Percentiles rank a stretch among this genome's conserved stretches.
Evolutionary conservation across 2,888 invertebrate species (phyloP).

Genomic region (Diarsia rubi): DNA sequence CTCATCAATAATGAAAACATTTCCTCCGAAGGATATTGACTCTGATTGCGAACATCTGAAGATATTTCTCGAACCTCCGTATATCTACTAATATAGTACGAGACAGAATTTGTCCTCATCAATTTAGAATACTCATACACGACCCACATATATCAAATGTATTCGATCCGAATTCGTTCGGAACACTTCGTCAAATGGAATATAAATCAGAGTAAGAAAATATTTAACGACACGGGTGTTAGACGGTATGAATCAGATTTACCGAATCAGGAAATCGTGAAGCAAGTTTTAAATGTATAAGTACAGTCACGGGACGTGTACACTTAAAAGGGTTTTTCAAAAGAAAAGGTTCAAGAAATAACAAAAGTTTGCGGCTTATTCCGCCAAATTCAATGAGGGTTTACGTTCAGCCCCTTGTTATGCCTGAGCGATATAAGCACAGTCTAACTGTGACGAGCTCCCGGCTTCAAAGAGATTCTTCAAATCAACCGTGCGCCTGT

Average conservation of each 20-base stretch:
- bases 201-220: slow-evolving; percentile 64
- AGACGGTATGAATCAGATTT: slow-evolving; percentile 57
- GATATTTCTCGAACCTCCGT: slow-evolving; percentile 56
- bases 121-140: slow-evolving; percentile 61
- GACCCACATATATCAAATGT: slow-evolving; percentile 60
- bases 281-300: slow-evolving; percentile 61
- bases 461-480: slow-evolving; percentile 76
- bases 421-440: slow-evolving; percentile 64
- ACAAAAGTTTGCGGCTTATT: slow-evolving; percentile 75
- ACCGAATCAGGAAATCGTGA: slow-evolving; percentile 56
- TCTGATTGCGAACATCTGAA: slow-evolving; percentile 65
- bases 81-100: slow-evolving; percentile 57
- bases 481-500: slow-evolving; percentile 72
- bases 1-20: slow-evolving; percentile 67
- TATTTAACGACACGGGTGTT: slow-evolving; percentile 63
- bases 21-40: slow-evolving; percentile 62
- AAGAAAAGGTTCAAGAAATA: slow-evolving; percentile 73
- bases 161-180: slow-evolving; percentile 55
- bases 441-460: slow-evolving; percentile 67
- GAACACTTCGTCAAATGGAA: slow-evolving; percentile 61
- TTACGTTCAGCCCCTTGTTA: slow-evolving; percentile 64
- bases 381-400: slow-evolving; percentile 69
- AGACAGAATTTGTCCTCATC: slow-evolving; percentile 61
- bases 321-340: slow-evolving; percentile 69
- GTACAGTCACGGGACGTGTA: slow-evolving; percentile 60